These are phyloP conservation scores for Smutsia temminckii DNA, from an alignment of 2,797 vertebrate genomes.

Conservation along the genomic window DNA sequence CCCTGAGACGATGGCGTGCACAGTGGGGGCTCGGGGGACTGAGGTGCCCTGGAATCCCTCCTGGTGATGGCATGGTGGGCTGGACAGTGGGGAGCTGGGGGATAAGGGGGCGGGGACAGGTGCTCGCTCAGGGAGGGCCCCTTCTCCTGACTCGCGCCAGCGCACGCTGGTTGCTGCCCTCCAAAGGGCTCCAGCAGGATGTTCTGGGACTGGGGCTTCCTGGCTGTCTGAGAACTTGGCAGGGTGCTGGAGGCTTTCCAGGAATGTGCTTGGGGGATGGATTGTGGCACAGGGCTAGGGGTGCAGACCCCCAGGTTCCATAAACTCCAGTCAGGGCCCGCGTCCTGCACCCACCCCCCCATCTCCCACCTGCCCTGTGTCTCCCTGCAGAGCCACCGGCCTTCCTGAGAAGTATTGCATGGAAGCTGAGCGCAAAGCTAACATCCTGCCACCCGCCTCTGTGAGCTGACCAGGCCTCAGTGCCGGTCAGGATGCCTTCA, in stretches of 20 bases:
- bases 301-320: not conserved
- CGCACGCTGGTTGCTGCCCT: not conserved
- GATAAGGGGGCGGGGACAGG: fast-evolving
- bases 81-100: not conserved
- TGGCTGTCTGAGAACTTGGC: not conserved
- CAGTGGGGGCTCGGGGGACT: not conserved
- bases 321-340: not conserved
- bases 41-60: not conserved
- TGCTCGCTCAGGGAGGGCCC: not conserved
- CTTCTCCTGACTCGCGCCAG: fast-evolving
- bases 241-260: not conserved
- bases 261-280: not conserved
- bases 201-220: not conserved
- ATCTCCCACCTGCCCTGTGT: not conserved
- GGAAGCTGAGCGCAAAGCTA: constrained; percentile 87
- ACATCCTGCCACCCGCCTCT: constrained; percentile 28
- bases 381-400: constrained; percentile 86
- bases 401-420: constrained; percentile 91
- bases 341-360: not conserved
- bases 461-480: constrained; percentile 38
- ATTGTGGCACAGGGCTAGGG: not conserved
- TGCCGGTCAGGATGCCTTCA: not conserved
- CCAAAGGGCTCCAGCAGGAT: not conserved
- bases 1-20: not conserved
- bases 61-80: not conserved